Base-by-base conservation (phyloP, 1,140 invertebrate genomes). In the Dufourea novaeangliae region DNA sequence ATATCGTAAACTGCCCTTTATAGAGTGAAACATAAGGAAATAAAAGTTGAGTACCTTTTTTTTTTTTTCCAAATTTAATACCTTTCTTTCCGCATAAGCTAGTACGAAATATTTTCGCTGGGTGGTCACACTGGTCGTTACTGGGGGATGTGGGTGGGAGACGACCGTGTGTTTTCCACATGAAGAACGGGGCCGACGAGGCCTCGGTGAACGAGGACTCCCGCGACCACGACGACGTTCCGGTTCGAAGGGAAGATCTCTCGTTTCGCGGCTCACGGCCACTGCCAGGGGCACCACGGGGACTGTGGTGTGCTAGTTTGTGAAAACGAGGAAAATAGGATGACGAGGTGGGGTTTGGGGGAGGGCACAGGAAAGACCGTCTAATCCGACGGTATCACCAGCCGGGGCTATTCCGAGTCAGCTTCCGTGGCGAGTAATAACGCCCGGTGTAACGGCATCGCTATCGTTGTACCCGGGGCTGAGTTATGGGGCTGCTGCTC, bases 221-320 rank as follows among this genome's bases (percentile, higher is more conserved):
- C 34, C 11, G 0, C 1, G 17, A 2, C 3, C 17, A 62, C 29
- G 39, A 41, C 17, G 57, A 34, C 41, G 72, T 75, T 75, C 62
- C 72, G 63, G 37, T 57, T 67, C 27, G 73, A 69, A n/a, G 34
- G 34, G 73, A 76, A n/a, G n/a, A n/a, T n/a, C n/a, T 76, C 73
- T 76, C 73, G 73, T 76, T 76, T 76, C 73, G 73, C 73, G 73
- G 73, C 66, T 76, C 73, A 76, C 64, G 73, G 73, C 73, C 73
- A 76, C 73, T 76, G 73, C 27, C 73, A 75, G 66, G 64, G 73
- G 59, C 73, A 27, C 71, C 73, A 27, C 71, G 71, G 50, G 34
- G 22, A 73, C 44, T 34, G 71, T 61, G 66, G n/a, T n/a, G n/a
- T n/a, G n/a, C n/a, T 27, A 56, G 61, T 34, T 22, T 17, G 11